phyloP scores from a whole-genome alignment of 2,888 invertebrate species.

The Pristionchus fissidentatus region DNA sequence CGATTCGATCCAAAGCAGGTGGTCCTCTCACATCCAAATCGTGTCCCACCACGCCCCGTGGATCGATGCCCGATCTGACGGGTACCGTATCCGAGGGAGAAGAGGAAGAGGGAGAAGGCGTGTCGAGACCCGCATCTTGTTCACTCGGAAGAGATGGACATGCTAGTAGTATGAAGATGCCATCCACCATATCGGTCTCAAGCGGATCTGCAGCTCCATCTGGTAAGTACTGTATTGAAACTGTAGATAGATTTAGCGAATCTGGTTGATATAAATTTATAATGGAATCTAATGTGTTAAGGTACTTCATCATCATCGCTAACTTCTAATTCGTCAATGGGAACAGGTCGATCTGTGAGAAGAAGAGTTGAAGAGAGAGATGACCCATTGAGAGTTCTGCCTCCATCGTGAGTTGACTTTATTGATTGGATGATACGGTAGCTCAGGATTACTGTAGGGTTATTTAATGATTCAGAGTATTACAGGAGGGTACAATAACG shows the following conservation, averaged over 20 bases:
- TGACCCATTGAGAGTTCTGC: not conserved
- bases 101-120: conserved; percentile 32
- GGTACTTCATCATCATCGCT: conserved; percentile 44
- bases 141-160: not conserved
- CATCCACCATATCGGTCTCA: conserved; percentile 37
- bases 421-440: not conserved
- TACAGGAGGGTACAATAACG: too few species aligned
- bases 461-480: too few species aligned
- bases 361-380: conserved; percentile 26
- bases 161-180: conserved; percentile 25
- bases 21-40: conserved; percentile 58
- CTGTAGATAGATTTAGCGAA: too few species aligned
- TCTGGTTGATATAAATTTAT: not conserved
- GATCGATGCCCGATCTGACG: conserved; percentile 72
- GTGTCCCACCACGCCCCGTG: conserved; percentile 73
- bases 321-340: conserved; percentile 46
- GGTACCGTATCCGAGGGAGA: conserved; percentile 47
- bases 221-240: conserved; percentile 5
- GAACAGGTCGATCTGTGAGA: conserved; percentile 24
- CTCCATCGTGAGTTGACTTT: conserved; percentile 37
- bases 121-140: conserved; percentile 19
- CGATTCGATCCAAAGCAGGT: conserved; percentile 32
- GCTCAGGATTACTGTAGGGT: not conserved
- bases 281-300: not conserved
- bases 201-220: conserved; percentile 35